Conservation (phyloP, 2,113 vertebrate species). For the Lophotis ruficrista region DNA sequence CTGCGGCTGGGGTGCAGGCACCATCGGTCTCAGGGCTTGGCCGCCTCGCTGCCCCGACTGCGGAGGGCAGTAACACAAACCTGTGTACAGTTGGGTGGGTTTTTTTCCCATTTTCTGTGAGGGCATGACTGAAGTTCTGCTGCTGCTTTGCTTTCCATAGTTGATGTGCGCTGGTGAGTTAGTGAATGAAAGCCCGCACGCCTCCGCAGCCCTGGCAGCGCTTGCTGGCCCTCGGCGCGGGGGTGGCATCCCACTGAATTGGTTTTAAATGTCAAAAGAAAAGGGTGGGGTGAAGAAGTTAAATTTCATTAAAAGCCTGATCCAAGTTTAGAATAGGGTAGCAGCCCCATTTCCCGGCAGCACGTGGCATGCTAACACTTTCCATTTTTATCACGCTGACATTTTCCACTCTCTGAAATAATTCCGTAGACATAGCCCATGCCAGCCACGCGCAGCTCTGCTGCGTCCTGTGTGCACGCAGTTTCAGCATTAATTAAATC, state of each 20-base stretch:
- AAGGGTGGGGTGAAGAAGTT: not conserved
- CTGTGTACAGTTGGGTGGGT: accelerated
- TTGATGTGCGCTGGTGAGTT: accelerated
- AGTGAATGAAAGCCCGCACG: not conserved
- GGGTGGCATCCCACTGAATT: accelerated
- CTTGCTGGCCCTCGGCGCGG: not conserved
- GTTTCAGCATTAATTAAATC: not conserved
- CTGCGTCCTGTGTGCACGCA: accelerated
- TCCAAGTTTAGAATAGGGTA: not conserved
- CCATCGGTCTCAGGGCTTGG: accelerated
- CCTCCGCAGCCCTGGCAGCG: not conserved
- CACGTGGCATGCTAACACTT: not conserved
- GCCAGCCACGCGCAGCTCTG: not conserved
- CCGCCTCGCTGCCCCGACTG: accelerated
- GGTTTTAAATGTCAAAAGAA: not conserved
- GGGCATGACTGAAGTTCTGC: not conserved
- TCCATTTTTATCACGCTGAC: not conserved
- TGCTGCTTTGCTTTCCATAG: accelerated
- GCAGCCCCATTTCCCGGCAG: not conserved
- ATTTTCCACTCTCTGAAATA: not conserved
- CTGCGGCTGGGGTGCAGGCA: not conserved
- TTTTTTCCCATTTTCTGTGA: not conserved
- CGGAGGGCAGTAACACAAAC: not conserved
- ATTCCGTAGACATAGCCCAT: not conserved
- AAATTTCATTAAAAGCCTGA: not conserved